Base-by-base conservation (phyloP, 1,140 invertebrate species). In the Phymastichus coffea region DNA sequence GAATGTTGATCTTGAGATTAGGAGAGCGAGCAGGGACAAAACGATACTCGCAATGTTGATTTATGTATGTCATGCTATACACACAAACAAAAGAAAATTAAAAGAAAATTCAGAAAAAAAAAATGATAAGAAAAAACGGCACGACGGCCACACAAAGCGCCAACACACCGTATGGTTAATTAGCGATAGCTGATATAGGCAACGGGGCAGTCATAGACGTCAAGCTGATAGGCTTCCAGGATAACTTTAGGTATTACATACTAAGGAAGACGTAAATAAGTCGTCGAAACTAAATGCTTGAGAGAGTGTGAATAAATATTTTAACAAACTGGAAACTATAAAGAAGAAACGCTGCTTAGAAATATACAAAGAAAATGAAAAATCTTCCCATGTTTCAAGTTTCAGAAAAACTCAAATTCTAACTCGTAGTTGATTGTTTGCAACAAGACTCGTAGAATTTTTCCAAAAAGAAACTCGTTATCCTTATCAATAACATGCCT, bases 211-310 rank as follows among this genome's bases (percentile, higher is more conserved):
- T 71, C 54, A 59, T 75, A 72, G 71, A 68, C 70, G 70, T 71
- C 71, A 74, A 77, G 75, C 71, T 74, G 69, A 75, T 76, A 78
- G 74, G 76, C 77, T 78, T 79, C 77, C 77, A 79, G 70, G 74
- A 73, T 75, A 74, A 76, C 68, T 77, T 77, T 73, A 76, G 72
- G 66, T 76, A 74, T 73, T 77, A 72, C 69, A 70, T 71, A 69
- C 58, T 69, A 71, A 66, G 66, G 57, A 61, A 68, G 53, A 71
- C 60, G 58, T 44, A 64, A 55, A 67, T 61, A 66, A 66, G 57
- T 55, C 52, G 62, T 66, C 61, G 64, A 68, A 76, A 62, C 66
- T 70, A 70, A 71, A 67, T 58, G 72, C 70, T 73, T 71, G 70
- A 73, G 67, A 62, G 52, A 73, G 70, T 75, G 71, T 78, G 74